Conservation (phyloP, 2,113 vertebrate species). For the Hystrix brachyura region DNA sequence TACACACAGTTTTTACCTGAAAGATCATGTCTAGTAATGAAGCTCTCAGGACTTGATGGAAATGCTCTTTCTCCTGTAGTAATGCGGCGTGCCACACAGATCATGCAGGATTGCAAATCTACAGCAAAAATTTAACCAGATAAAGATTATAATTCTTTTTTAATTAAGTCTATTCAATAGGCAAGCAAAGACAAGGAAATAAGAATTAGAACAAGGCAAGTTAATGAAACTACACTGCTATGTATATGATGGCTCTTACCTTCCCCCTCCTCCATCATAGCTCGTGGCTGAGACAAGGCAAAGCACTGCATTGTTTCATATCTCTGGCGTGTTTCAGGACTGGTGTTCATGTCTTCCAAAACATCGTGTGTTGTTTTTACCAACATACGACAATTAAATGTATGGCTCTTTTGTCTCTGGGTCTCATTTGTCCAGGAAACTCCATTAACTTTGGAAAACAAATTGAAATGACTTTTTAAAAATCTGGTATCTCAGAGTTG, state of each 20-base stretch:
- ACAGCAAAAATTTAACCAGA: conserved; percentile 65
- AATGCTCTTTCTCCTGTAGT: conserved; percentile 92
- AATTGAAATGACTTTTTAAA: conserved; percentile 60
- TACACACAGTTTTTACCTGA: conserved; percentile 91
- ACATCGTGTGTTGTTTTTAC: conserved; percentile 91
- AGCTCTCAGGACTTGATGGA: conserved; percentile 92
- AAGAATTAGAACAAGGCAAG: not conserved
- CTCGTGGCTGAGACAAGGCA: conserved; percentile 96
- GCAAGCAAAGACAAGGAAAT: not conserved
- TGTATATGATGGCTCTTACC: conserved; percentile 87
- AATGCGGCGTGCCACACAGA: conserved; percentile 97
- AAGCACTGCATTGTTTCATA: conserved; percentile 99
- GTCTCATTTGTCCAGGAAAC: conserved; percentile 95
- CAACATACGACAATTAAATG: conserved; percentile 98
- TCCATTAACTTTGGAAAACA: conserved; percentile 91
- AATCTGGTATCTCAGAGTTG: not conserved
- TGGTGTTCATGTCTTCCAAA: conserved; percentile 91
- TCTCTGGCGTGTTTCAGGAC: conserved; percentile 89
- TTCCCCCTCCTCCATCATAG: conserved; percentile 99
- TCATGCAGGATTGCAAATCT: conserved; percentile 99
- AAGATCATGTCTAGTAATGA: conserved; percentile 97
- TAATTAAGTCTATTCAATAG: not conserved
- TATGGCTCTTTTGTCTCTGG: conserved; percentile 96
- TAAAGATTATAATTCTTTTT: not conserved
- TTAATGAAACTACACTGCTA: not conserved